Conservation (phyloP, 2,888 invertebrate genomes). For the Caenorhabditis macrosperma region DNA sequence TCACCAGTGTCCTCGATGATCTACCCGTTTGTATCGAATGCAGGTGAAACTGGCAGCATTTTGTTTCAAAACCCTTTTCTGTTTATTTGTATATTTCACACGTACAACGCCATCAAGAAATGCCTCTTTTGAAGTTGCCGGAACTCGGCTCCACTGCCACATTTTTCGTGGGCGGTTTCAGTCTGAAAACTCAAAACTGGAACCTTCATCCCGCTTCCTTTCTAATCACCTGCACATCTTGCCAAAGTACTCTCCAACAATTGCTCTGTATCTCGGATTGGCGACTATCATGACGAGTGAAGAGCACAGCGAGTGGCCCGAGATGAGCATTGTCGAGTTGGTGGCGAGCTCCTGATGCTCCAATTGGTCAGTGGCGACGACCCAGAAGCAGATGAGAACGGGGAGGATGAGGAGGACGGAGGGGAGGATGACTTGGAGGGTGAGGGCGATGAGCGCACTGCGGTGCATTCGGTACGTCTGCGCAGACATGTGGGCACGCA, state of each 20-base stretch:
- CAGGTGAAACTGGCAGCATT: no score
- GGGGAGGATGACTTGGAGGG: neutral
- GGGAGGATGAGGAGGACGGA: neutral
- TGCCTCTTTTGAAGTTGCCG: no score
- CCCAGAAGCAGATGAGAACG: neutral
- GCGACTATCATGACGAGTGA: neutral
- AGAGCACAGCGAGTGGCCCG: neutral
- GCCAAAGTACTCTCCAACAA: neutral
- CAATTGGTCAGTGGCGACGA: neutral
- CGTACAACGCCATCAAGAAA: no score
- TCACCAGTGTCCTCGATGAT: no score
- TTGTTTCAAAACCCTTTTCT: no score
- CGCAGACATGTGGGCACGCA: slow-evolving; percentile 6
- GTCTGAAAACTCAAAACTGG: no score
- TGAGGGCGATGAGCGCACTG: slow-evolving; percentile 8
- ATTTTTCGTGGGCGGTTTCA: no score
- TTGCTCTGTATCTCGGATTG: neutral
- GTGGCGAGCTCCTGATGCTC: neutral
- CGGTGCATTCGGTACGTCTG: slow-evolving; percentile 22
- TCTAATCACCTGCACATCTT: no score
- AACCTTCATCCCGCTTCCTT: no score
- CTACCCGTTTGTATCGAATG: no score
- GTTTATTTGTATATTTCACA: no score
- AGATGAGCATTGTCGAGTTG: neutral
- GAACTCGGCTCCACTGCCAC: no score